Evolutionary conservation across 1,140 invertebrate species (phyloP).

Genomic region (Colletes gigas): DNA sequence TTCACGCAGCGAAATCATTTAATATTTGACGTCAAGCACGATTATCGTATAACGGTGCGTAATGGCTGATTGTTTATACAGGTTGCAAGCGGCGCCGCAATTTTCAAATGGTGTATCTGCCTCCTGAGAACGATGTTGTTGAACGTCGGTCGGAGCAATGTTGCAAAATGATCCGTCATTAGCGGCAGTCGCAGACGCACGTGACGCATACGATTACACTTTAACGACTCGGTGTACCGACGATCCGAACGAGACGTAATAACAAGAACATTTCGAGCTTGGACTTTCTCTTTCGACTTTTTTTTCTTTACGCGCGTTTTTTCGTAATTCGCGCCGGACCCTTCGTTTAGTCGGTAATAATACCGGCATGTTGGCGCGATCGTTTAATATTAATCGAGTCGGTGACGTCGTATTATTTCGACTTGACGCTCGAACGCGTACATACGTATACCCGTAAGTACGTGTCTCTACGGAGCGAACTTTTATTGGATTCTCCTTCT

Average conservation of each 20-base stretch:
- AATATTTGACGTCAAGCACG: slow-evolving; percentile 77
- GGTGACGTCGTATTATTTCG: slow-evolving; percentile 30
- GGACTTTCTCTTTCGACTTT: neutral
- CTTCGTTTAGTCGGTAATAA: neutral
- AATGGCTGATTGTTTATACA: slow-evolving; percentile 72
- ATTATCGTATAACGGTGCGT: slow-evolving; percentile 74
- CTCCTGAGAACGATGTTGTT: slow-evolving; percentile 60
- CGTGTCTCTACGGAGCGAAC: slow-evolving; percentile 36
- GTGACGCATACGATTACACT: slow-evolving; percentile 43
- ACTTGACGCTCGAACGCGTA: slow-evolving; percentile 36
- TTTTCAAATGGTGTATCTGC: slow-evolving; percentile 61
- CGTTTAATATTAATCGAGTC: slow-evolving; percentile 31
- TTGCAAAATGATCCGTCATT: slow-evolving; percentile 51
- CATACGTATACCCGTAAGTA: too few species aligned
- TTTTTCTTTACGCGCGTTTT: too few species aligned
- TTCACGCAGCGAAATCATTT: slow-evolving; percentile 77
- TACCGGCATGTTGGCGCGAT: neutral
- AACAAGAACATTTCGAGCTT: neutral
- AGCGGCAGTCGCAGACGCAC: slow-evolving; percentile 17
- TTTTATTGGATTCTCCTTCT: slow-evolving; percentile 59
- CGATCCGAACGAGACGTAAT: neutral
- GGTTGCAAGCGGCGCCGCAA: slow-evolving; percentile 69
- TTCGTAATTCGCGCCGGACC: neutral
- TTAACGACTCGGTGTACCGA: neutral
- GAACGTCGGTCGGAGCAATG: slow-evolving; percentile 40